Evolutionary conservation across 2,888 invertebrate genomes (phyloP).

Genomic region (Drosophila vallismaia): DNA sequence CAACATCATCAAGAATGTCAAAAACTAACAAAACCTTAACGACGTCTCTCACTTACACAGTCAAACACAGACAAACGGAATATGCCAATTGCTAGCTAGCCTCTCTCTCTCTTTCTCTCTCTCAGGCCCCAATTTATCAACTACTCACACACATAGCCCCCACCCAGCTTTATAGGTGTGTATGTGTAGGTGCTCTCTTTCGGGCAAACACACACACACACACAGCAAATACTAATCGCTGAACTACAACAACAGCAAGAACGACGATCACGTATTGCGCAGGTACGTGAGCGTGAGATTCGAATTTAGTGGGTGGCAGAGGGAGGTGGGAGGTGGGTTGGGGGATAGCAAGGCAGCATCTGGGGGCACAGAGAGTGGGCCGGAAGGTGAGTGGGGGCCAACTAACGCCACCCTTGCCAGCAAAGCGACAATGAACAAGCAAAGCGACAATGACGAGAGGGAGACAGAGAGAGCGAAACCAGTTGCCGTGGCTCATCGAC

Average conservation of each 20-base stretch:
- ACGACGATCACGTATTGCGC: slow-evolving; percentile 52
- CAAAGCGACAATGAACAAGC: slow-evolving; percentile 68
- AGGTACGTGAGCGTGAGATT: slow-evolving; percentile 49
- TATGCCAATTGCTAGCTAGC: slow-evolving; percentile 69
- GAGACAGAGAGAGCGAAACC: slow-evolving; percentile 55
- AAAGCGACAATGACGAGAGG: slow-evolving; percentile 65
- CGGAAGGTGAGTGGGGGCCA: slow-evolving; percentile 35
- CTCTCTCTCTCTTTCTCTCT: slow-evolving; percentile 31
- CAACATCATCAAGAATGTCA: slow-evolving; percentile 72
- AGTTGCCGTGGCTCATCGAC: slow-evolving; percentile 78
- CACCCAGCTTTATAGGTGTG: slow-evolving; percentile 19
- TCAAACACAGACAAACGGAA: slow-evolving; percentile 31
- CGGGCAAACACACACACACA: slow-evolving; percentile 36
- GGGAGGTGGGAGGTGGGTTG: neutral
- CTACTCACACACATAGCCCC: slow-evolving; percentile 56
- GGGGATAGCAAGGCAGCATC: slow-evolving; percentile 26
- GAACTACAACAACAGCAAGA: slow-evolving; percentile 31
- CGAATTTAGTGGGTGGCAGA: slow-evolving; percentile 20
- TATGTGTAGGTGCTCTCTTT: slow-evolving; percentile 44
- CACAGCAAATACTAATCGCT: slow-evolving; percentile 57
- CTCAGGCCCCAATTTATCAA: slow-evolving; percentile 69
- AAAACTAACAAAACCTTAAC: slow-evolving; percentile 67
- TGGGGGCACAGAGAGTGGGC: slow-evolving; percentile 7
- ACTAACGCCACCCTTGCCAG: slow-evolving; percentile 71
- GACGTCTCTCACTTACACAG: slow-evolving; percentile 36